phyloP scores from a whole-genome alignment of 2,888 invertebrate genomes.

The Yponomeuta sedellus region DNA sequence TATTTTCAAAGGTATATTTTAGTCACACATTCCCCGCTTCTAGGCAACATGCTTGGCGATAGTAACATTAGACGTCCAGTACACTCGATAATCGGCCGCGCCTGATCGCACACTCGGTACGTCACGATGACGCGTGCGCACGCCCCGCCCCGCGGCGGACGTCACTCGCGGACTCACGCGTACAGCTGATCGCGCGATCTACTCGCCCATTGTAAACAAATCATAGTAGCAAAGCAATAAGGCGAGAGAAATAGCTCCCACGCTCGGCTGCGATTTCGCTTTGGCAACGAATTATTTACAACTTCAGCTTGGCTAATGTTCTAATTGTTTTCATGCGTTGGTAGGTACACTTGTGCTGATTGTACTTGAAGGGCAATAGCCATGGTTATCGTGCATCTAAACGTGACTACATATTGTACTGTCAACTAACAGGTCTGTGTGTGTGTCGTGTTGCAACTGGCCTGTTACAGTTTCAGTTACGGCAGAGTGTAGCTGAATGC shows the following conservation, averaged over 20 bases:
- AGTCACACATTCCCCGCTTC: not conserved
- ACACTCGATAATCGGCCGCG: not conserved
- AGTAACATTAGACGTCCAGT: not conserved
- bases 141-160: constrained; percentile 34
- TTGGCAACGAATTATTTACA: not conserved
- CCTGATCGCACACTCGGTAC: not conserved
- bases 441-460: not conserved
- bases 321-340: not conserved
- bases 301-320: constrained; percentile 17
- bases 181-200: constrained; percentile 60
- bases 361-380: not conserved
- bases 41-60: not conserved
- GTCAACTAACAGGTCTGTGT: not conserved
- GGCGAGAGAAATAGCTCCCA: constrained; percentile 39
- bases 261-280: constrained; percentile 30
- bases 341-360: not conserved
- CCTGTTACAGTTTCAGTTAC: not conserved
- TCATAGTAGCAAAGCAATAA: constrained; percentile 47
- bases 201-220: constrained; percentile 63
- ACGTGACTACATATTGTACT: not conserved
- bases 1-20: not conserved
- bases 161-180: constrained; percentile 32
- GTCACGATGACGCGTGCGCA: constrained; percentile 23
- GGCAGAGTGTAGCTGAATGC: not conserved
- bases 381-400: not conserved